phyloP scores from a whole-genome alignment of 2,888 invertebrate genomes.

The Coelopa pilipes region DNA sequence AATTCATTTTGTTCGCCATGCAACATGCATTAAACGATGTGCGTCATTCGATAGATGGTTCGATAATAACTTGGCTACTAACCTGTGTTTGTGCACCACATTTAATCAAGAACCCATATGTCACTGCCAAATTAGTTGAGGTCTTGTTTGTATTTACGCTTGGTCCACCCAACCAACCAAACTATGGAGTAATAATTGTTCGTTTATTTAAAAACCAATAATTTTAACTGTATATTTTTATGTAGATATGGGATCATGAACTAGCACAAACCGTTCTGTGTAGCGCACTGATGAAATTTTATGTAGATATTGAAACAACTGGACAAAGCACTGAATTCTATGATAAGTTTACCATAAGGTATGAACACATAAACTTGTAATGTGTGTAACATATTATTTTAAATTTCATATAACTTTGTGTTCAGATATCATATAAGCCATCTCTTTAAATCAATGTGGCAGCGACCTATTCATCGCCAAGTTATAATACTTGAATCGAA shows the following conservation, averaged over 20 bases:
- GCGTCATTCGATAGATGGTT: conserved; percentile 81
- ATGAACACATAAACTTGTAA: conserved; percentile 4
- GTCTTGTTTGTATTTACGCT: conserved; percentile 84
- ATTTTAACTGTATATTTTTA: conserved; percentile 60
- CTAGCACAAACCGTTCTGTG: conserved; percentile 84
- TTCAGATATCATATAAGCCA: conserved; percentile 91
- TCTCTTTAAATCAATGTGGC: conserved; percentile 97
- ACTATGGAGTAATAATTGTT: conserved; percentile 54
- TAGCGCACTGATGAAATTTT: conserved; percentile 96
- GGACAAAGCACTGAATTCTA: conserved; percentile 99
- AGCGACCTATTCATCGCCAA: conserved; percentile 84
- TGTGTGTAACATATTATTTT: neutral
- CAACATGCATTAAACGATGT: conserved; percentile 80
- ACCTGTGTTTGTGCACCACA: conserved; percentile 90
- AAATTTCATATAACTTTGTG: neutral
- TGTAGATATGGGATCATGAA: conserved; percentile 86
- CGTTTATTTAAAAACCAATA: conserved; percentile 34
- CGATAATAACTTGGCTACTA: conserved; percentile 88
- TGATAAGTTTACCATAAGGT: conserved; percentile 97
- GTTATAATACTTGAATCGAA: conserved; percentile 92
- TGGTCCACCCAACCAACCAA: conserved; percentile 70
- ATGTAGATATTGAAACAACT: conserved; percentile 97
- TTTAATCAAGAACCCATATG: conserved; percentile 94
- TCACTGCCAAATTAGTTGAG: conserved; percentile 96
- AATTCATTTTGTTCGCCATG: conserved; percentile 91